Evolutionary conservation across 1,140 invertebrate genomes (phyloP), one percentile per base, ranked within the genome.

Genomic region (Sitobion miscanthi): DNA sequence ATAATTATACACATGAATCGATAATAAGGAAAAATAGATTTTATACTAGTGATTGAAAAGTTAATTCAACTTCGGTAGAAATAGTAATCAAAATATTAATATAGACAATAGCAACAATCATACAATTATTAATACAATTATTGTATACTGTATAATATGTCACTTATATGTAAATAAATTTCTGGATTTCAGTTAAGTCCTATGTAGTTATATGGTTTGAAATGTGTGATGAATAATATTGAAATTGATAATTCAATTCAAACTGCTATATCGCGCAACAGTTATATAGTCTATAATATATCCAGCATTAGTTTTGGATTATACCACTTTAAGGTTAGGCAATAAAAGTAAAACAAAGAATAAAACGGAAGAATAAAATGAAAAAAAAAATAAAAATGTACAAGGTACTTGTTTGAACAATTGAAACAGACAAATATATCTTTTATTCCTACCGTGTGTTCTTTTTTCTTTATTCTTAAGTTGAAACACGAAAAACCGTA

Each of bases 311-410:
- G 14, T 87, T 20, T 88, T 49, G 17, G 52, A 88, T 88, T 35
- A 88, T 54, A 45, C 47, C 87, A 88, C n/a, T 88, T 88, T 20
- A 49, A 49, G 47, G 45, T 88, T 88, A 83, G 21, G 38, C 35
- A 88, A 88, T 88, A 88, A 88, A 88, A 88, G 47, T n/a, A 49
- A 49, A 87, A 87, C 25, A 47, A 87, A 87, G 38, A 85, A 85
- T 23, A 45, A 86, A 38, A 86, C 23, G 83, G 8, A 11, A 0
- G 25, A 30, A 86, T 9, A 47, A 86, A 86, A 83, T 47, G 8
- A 88, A 88, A 52, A 47, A 49, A n/a, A 87, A 54, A 21, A 35
- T n/a, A 88, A 52, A 49, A 35, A 35, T 38, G n/a, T 38, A 88
- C 30, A 23, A 54, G n/a, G 86, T 87, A 87, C 47, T 87, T 47